Base-by-base conservation (phyloP, 2,113 vertebrate genomes). In the Amazona vittata region DNA sequence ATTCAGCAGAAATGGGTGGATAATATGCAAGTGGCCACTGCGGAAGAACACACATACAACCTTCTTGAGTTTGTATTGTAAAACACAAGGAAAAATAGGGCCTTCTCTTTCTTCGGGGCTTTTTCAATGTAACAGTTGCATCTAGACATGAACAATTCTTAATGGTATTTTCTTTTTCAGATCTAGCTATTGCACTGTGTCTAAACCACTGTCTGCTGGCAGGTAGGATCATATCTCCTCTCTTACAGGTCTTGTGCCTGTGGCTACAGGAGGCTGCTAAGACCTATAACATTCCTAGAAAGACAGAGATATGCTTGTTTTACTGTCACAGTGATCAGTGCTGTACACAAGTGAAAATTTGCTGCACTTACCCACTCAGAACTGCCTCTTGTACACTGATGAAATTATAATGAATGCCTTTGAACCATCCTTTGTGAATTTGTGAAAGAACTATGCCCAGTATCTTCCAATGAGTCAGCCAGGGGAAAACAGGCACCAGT, bases 361-460 rank as follows among this genome's bases (percentile, higher is more conserved):
- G 46, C 83, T 35, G 21, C 74, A 28, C 50, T 89, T 80, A 89
- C 59, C 41, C 46, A 47, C 94, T 71, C 67, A 60, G 44, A 87
- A 63, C 39, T 3, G 16, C 35, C 29, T 65, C 15, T 50, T 65
- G 52, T 68, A 43, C n/a, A 12, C 28, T 41, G 81, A 94, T 47
- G 70, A 94, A 74, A 93, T 46, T 8, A 52, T 57, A 83, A 64
- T 22, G 25, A 93, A 87, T 35, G 76, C 44, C 69, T 91, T 96
- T 83, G 55, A 96, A 73, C 83, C 53, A 50, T 25, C 68, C 44
- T 83, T 93, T 64, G 84, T 89, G 41, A 81, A 91, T 73, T 68
- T 91, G 49, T 55, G 10, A 65, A 55, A 71, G 39, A 86, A 76
- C 19, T 5, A 44, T 41, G 35, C 46, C 18, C 37, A 37, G 12